phyloP scores from a whole-genome alignment of 2,888 invertebrate genomes.

The Helleia helle region DNA sequence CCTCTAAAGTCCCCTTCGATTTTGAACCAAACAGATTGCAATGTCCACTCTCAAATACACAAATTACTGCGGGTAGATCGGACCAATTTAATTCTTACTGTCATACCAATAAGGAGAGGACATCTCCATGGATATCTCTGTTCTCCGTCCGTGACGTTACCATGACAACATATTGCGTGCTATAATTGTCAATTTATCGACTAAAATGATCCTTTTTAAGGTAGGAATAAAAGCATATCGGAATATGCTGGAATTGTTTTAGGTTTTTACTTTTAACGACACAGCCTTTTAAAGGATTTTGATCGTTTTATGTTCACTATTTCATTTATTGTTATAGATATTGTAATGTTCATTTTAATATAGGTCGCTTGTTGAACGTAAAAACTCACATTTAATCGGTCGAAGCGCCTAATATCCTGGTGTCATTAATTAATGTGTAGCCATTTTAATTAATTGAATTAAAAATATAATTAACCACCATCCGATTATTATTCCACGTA shows the following conservation, averaged over 20 bases:
- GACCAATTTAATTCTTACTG: slow-evolving; percentile 24
- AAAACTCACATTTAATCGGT: too few relatives aligned
- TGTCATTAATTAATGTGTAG: too few relatives aligned
- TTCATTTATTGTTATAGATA: too few relatives aligned
- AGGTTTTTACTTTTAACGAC: too few relatives aligned
- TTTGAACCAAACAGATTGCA: slow-evolving; percentile 62
- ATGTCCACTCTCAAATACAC: slow-evolving; percentile 54
- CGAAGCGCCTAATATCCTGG: too few relatives aligned
- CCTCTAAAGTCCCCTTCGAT: slow-evolving; percentile 52
- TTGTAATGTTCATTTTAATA: too few relatives aligned
- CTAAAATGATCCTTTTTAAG: slow-evolving; percentile 5
- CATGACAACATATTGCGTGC: slow-evolving; percentile 46
- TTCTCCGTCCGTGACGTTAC: slow-evolving; percentile 51
- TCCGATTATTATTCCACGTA: too few relatives aligned
- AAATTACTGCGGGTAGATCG: slow-evolving; percentile 22
- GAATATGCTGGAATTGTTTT: neutral
- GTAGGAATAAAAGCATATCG: slow-evolving; percentile 4
- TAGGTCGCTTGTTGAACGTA: too few relatives aligned
- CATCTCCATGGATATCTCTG: slow-evolving; percentile 21
- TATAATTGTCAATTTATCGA: slow-evolving; percentile 26
- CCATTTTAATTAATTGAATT: too few relatives aligned
- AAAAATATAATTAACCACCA: too few relatives aligned
- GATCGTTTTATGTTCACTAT: too few relatives aligned
- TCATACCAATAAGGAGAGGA: slow-evolving; percentile 12
- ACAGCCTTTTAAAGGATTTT: too few relatives aligned